A percentile compares a stretch with the other conserved stretches of the same genome.
Conservation (phyloP, 2,888 invertebrate species). For the Lasioglossum oenotherae region DNA sequence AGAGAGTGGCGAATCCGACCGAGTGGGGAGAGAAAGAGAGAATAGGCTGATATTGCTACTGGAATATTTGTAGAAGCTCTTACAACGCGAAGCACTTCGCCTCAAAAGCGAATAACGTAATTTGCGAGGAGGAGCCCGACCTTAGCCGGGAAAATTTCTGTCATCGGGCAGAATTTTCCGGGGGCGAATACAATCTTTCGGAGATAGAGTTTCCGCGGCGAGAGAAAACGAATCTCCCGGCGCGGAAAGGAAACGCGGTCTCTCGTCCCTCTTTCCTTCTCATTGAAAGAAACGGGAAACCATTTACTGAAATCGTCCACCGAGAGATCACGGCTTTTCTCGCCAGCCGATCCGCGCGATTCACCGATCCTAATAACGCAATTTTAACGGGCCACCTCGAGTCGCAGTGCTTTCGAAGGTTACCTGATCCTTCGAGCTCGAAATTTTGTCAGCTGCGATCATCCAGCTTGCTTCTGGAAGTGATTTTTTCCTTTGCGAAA, state of each 20-base stretch:
- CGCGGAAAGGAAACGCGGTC: neutral
- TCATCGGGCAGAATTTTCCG: conserved; percentile 53
- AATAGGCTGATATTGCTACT: conserved; percentile 64
- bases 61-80: conserved; percentile 68
- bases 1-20: neutral
- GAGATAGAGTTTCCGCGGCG: conserved; percentile 37
- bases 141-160: conserved; percentile 43
- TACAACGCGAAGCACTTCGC: conserved; percentile 57
- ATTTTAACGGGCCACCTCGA: neutral
- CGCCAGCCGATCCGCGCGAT: neutral
- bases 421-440: neutral
- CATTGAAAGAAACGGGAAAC: conserved; percentile 35
- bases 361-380: conserved; percentile 14
- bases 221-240: conserved; percentile 27
- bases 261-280: conserved; percentile 5
- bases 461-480: neutral
- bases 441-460: neutral
- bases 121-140: conserved; percentile 51
- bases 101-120: conserved; percentile 68
- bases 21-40: conserved; percentile 18
- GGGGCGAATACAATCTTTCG: conserved; percentile 49
- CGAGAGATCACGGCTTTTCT: conserved; percentile 23
- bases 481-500: too few species aligned
- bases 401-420: neutral
- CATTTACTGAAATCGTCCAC: conserved; percentile 32